A percentile compares a stretch with the other conserved stretches of the same genome.
phyloP scores from a whole-genome alignment of 1,140 invertebrate genomes.

The Hirudo medicinalis region DNA sequence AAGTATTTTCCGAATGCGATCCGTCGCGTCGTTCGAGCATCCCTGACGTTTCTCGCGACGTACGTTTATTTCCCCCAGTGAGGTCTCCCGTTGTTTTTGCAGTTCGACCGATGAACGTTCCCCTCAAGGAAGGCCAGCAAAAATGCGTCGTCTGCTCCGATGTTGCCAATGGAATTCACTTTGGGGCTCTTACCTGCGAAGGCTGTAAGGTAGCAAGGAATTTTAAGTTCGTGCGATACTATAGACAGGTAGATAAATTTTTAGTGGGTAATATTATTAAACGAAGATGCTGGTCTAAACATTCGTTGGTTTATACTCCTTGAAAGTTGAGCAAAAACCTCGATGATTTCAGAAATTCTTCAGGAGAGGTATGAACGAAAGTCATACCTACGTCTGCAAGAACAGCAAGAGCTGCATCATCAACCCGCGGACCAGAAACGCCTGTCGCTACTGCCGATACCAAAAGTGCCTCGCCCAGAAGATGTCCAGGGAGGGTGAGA shows the following conservation, averaged over 20 bases:
- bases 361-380: conserved; percentile 83
- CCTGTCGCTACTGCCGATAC: conserved; percentile 81
- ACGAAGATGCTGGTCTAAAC: no score
- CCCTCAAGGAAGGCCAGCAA: conserved; percentile 32
- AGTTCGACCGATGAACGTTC: conserved; percentile 32
- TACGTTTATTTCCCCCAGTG: no score
- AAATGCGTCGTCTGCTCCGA: conserved; percentile 44
- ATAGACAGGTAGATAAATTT: no score
- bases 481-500: conserved; percentile 70
- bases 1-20: no score
- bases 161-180: conserved; percentile 44
- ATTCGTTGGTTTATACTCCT: no score
- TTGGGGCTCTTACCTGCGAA: conserved; percentile 45
- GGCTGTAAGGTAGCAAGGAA: conserved; percentile 39
- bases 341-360: conserved; percentile 65
- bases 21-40: no score
- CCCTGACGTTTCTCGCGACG: no score
- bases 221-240: no score
- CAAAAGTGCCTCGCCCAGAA: conserved; percentile 80
- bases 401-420: conserved; percentile 57
- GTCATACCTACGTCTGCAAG: conserved; percentile 41
- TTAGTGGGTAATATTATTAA: no score
- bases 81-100: background rate
- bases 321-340: background rate
- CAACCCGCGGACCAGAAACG: conserved; percentile 88